phyloP scores from a whole-genome alignment of 1,140 invertebrate genomes.

The Telenomus remus region DNA sequence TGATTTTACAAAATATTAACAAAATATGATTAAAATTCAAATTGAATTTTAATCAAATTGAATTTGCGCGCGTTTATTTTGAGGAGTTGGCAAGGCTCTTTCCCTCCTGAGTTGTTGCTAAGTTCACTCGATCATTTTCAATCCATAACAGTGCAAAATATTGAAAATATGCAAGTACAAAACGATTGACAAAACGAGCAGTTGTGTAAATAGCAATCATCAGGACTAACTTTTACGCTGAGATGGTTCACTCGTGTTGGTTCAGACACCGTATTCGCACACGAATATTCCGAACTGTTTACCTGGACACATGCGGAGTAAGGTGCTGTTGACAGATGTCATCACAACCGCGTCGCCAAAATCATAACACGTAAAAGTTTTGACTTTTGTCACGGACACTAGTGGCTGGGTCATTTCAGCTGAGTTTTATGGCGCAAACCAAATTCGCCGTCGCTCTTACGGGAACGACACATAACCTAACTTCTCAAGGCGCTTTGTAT shows the following conservation, averaged over 20 bases:
- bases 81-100: no score
- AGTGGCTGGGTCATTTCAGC: no score
- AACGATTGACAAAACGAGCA: neutral
- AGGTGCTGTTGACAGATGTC: constrained; percentile 6
- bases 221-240: neutral
- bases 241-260: neutral
- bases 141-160: constrained; percentile 7
- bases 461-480: neutral
- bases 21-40: no score
- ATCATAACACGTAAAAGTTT: constrained; percentile 2
- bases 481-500: neutral
- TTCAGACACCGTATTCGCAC: no score
- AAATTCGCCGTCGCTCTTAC: neutral
- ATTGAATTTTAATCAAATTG: no score
- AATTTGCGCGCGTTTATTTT: no score
- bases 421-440: neutral
- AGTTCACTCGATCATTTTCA: neutral
- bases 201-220: neutral
- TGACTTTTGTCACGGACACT: no score
- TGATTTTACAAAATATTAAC: no score
- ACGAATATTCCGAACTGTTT: neutral
- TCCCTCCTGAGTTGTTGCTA: neutral
- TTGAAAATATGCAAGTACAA: neutral
- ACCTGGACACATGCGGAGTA: neutral
- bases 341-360: neutral